Base-by-base conservation (phyloP, 2,888 invertebrate species). In the Calliphora vomitoria region DNA sequence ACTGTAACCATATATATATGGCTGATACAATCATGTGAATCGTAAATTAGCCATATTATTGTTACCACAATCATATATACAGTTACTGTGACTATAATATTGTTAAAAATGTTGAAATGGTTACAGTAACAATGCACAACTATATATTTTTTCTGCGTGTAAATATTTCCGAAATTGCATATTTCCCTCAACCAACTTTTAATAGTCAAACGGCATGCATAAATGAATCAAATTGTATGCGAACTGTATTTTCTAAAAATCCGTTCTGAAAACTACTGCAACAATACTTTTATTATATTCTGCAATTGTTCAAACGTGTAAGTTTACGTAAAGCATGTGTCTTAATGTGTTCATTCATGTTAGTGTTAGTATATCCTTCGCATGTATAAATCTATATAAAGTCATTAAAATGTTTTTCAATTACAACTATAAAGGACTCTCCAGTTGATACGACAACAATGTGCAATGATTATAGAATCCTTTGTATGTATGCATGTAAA, bases 361-460 rank as follows among this genome's bases (percentile, higher is more conserved):
- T 20, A 31, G 15, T 76, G 62, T 80, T 25, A 41, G 62, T 74
- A 8, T 76, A 50, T 81, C 58, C 38, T 64, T 50, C 75, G 35
- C 25, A 50, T 60, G 50, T 69, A 55, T 58, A 75, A 71, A 72
- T 64, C 85, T 76, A 64, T 81, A 58, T 41, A 66, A 82, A 82
- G 82, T 74, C 78, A 82, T 82, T 86, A 82, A 86, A 82, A 74
- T 82, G 64, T 78, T 76, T 82, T 86, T 82, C 82, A 82, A 86
- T 82, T 86, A 68, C 72, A 74, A 50, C 74, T 68, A 31, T 55
- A 72, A 60, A 68, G 74, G 66, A 79, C 72, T 53, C 66, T 50
- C 31, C 15, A 74, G 72, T 68, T 69, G 75, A 60, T 80, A 80
- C 79, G 62, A 62, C 13, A 53, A 80, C 50, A 74, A 84, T 79